A percentile compares a stretch with the other conserved stretches of the same genome.
phyloP scores from a whole-genome alignment of 2,797 vertebrate species.

The Geotrypetes seraphini region DNA sequence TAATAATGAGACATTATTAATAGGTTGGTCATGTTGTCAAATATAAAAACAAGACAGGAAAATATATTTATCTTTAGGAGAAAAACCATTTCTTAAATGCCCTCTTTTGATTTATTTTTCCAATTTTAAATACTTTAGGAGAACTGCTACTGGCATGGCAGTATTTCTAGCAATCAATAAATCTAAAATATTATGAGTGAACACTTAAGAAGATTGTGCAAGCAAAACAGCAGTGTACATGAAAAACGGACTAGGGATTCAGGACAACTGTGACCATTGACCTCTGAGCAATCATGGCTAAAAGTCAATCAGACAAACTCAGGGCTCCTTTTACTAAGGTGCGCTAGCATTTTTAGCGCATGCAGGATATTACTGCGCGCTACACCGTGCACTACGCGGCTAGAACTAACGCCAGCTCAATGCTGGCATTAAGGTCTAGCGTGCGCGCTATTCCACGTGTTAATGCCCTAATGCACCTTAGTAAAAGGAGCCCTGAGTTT shows the following conservation, averaged over 20 bases:
- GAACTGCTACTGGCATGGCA: conserved; percentile 84
- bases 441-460: too few species aligned
- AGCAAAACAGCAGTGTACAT: conserved; percentile 72
- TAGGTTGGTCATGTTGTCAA: too few species aligned
- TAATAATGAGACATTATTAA: too few species aligned
- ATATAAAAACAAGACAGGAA: conserved; percentile 43
- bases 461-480: too few species aligned
- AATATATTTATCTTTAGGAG: conserved; percentile 35
- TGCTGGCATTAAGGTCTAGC: too few species aligned
- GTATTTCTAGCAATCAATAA: conserved; percentile 96
- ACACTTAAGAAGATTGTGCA: conserved; percentile 87
- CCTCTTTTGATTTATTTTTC: conserved; percentile 72
- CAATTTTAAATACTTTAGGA: conserved; percentile 74
- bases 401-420: too few species aligned
- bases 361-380: too few species aligned
- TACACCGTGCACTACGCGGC: too few species aligned
- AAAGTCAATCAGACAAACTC: conserved; percentile 65
- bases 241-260: conserved; percentile 80
- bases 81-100: conserved; percentile 59
- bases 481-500: too few species aligned
- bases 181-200: conserved; percentile 98
- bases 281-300: conserved; percentile 71
- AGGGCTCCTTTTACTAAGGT: too few species aligned
- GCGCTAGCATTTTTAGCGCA: too few species aligned
- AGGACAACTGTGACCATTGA: conserved; percentile 98